Base-by-base conservation (phyloP, 2,888 invertebrate genomes). In the Cheiracanthium punctorium region DNA sequence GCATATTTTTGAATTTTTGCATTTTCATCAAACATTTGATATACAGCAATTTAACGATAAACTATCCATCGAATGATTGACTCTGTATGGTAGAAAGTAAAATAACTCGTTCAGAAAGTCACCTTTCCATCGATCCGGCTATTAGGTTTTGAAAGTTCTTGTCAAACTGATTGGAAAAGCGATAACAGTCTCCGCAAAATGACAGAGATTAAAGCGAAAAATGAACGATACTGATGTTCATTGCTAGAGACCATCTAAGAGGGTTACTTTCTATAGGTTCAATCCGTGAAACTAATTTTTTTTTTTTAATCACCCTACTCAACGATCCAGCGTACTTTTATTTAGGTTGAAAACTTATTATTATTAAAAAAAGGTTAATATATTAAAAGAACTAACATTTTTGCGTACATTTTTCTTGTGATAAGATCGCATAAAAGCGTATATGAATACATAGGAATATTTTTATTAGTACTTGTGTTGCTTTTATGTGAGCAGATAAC, bases 81-180 rank as follows among this genome's bases (percentile, higher is more conserved):
- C 10, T 37, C 10, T 20, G 17, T 33, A 32, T 32, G 1, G 32
- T 5, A 67, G 20, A 5, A 14, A 28, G 32, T 0, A 32, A 65
- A 65, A 17, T 65, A 67, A 2, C 37, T 10, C 37, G 24, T 58
- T 58, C 24, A 79, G 79, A 79, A 71, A 71, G 79, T 79, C 71
- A 79, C 79, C 79, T 71, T 71, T 71, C 43, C 73, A 81, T 81
- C 81, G 81, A 81, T 81, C 74, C 74, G 24, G 24, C 72, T 73
- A 73, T 80, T 80, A 65, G 72, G 72, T 52, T 17, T 72, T 64
- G 24, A 72, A 80, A 80, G 64, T 67, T 43, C 74, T 80, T 74
- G 73, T 73, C 52, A 74, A 71, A 67, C 65, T 74, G 74, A 81
- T 81, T 29, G 81, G 69, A 74, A 81, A 81, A 24, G 67, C 73